Conservation (phyloP, 2,113 vertebrate genomes). For the Ammospiza caudacuta region DNA sequence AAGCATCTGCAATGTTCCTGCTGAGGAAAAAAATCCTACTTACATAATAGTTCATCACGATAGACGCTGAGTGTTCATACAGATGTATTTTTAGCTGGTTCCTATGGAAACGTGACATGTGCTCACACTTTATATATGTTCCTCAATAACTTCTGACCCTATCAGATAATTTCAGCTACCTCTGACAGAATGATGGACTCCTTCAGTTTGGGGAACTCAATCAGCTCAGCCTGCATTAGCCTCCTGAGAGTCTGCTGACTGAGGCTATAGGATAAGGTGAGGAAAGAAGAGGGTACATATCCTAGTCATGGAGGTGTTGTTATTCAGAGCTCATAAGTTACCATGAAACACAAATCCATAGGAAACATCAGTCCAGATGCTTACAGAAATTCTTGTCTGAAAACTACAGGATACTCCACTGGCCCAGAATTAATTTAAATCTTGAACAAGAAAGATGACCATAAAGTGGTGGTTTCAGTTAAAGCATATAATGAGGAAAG, state of each 20-base stretch:
- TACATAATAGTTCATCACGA: background rate
- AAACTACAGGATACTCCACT: background rate
- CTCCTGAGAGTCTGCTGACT: background rate
- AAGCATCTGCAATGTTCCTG: slow-evolving; percentile 4
- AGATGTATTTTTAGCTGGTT: slow-evolving; percentile 20
- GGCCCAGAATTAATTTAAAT: background rate
- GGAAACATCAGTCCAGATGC: background rate
- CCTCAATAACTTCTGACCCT: background rate
- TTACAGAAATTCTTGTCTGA: background rate
- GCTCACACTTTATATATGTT: background rate
- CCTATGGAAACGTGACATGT: slow-evolving; percentile 8
- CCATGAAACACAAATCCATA: background rate
- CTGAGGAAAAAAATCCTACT: background rate
- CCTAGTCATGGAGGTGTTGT: background rate
- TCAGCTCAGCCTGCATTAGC: background rate
- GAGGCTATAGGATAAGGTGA: background rate
- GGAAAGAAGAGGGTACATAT: background rate
- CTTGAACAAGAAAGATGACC: background rate
- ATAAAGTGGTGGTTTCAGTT: background rate
- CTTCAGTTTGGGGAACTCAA: background rate
- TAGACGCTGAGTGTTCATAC: background rate
- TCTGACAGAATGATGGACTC: background rate
- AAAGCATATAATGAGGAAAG: background rate
- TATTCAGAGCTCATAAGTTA: background rate
- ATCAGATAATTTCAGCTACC: background rate